Base-by-base conservation (phyloP, 1,140 invertebrate genomes). In the Pissodes strobi region DNA sequence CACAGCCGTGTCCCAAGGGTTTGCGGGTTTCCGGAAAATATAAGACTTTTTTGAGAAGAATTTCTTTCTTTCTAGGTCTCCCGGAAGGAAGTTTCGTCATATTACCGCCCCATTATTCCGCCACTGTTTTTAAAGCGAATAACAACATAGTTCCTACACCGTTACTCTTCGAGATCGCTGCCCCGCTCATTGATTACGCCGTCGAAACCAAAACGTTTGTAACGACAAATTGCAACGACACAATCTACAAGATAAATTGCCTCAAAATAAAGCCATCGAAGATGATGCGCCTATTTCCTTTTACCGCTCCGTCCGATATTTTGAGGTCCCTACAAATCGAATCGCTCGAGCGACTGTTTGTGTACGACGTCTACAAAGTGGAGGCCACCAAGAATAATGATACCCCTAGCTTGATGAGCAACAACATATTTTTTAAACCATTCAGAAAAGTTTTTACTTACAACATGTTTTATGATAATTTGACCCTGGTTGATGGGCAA, bases 91-190 rank as follows among this genome's bases (percentile, higher is more conserved):
- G 37, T 13, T 76, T 64, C 58, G 30, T 76, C 1, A 74, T 77
- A n/a, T 48, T 69, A 46, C 56, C 60, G 10, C 57, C 70, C 22
- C 19, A 46, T 13, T 67, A 41, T 15, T 17, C 51, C 27, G 21
- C 39, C 21, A 46, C 27, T 8, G 37, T 19, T 19, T 49, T 30
- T 13, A 57, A 67, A 25, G 62, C 34, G 6, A 21, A 43, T 21
- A 34, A 39, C 12, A 73, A 71, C 51, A 67, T 75, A 15, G 59
- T 66, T 10, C 69, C 69, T 15, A 67, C 60, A 22, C 69, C 71
- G 19, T n/a, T 72, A 15, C 51, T 77, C 2, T 71, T 77, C 18
- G 72, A 74, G 17, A 63, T 74, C 6, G 71, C 74, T 2, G 57
- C 59, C 23, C 67, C 69, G 0, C 34, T 77, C 2, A n/a, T 72